Conservation (phyloP, 2,113 vertebrate species). For the Paratilapia polleni region DNA sequence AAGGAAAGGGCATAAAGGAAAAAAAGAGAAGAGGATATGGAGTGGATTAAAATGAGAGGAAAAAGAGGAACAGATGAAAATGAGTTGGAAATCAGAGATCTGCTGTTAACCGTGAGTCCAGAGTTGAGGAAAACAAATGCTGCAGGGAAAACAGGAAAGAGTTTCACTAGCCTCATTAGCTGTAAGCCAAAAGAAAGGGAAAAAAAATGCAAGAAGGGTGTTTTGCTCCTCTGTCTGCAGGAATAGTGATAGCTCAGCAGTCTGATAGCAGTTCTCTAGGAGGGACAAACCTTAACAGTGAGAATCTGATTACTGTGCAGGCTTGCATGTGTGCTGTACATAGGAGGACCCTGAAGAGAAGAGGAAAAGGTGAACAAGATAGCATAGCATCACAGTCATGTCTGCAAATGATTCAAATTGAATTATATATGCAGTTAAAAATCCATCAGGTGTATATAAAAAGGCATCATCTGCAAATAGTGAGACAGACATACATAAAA, state of each 20-base stretch:
- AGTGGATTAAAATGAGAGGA: neutral
- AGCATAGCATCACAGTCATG: neutral
- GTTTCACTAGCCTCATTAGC: neutral
- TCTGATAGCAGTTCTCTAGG: slow-evolving; percentile 32
- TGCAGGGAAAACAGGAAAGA: slow-evolving; percentile 15
- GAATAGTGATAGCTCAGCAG: slow-evolving; percentile 46
- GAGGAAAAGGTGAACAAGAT: slow-evolving; percentile 34
- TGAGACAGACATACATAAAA: neutral
- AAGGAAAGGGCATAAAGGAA: neutral
- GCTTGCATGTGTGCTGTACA: slow-evolving; percentile 73
- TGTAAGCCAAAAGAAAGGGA: slow-evolving; percentile 9
- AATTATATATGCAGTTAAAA: neutral
- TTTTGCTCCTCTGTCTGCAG: slow-evolving; percentile 7
- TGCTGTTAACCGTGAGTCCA: neutral
- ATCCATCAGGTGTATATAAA: neutral
- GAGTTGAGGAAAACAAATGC: slow-evolving; percentile 5
- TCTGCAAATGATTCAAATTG: neutral
- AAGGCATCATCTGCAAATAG: slow-evolving; percentile 12
- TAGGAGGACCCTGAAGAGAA: slow-evolving; percentile 73
- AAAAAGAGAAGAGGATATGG: neutral
- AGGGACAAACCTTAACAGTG: slow-evolving; percentile 81
- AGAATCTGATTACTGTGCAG: slow-evolving; percentile 86
- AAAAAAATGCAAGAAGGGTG: neutral
- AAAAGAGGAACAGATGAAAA: slow-evolving; percentile 7
- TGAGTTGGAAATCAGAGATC: slow-evolving; percentile 13